These are phyloP conservation scores for Drosophila macrospina DNA, from an alignment of 2,888 invertebrate genomes.

Conservation along the genomic window DNA sequence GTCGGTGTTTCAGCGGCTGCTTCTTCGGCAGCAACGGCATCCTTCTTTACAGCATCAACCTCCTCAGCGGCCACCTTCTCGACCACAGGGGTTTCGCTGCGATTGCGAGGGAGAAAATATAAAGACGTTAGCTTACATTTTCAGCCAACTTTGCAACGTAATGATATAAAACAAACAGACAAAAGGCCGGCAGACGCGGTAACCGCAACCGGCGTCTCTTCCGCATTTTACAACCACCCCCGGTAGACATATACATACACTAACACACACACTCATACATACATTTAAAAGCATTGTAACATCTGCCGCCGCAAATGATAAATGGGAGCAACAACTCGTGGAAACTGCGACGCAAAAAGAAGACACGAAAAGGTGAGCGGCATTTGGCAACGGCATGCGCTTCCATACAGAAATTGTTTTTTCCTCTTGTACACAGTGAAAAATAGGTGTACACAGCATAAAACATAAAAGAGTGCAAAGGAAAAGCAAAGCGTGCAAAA, in stretches of 20 bases:
- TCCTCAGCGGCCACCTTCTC: conserved; percentile 84
- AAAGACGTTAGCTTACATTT: neutral
- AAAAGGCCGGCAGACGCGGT: neutral
- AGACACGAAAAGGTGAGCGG: conserved; percentile 70
- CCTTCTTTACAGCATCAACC: conserved; percentile 83
- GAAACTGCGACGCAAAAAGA: conserved; percentile 74
- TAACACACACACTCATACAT: conserved; percentile 8
- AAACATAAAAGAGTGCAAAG: conserved; percentile 53
- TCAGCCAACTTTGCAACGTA: neutral
- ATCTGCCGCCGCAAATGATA: conserved; percentile 70
- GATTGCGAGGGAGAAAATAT: neutral
- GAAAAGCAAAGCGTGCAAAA: conserved; percentile 60
- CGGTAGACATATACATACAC: conserved; percentile 24
- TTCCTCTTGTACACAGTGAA: conserved; percentile 42
- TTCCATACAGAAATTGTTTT: conserved; percentile 41
- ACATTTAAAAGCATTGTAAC: conserved; percentile 38
- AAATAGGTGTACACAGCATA: conserved; percentile 57
- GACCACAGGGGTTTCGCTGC: conserved; percentile 84
- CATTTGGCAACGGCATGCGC: conserved; percentile 46
- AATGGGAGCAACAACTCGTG: conserved; percentile 77
- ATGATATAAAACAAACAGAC: conserved; percentile 4
- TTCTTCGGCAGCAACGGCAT: conserved; percentile 61
- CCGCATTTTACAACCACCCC: conserved; percentile 56
- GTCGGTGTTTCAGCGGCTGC: conserved; percentile 73
- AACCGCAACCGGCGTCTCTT: conserved; percentile 48